Base-by-base conservation (phyloP, 2,888 invertebrate genomes). In the Phytoseiulus persimilis region DNA sequence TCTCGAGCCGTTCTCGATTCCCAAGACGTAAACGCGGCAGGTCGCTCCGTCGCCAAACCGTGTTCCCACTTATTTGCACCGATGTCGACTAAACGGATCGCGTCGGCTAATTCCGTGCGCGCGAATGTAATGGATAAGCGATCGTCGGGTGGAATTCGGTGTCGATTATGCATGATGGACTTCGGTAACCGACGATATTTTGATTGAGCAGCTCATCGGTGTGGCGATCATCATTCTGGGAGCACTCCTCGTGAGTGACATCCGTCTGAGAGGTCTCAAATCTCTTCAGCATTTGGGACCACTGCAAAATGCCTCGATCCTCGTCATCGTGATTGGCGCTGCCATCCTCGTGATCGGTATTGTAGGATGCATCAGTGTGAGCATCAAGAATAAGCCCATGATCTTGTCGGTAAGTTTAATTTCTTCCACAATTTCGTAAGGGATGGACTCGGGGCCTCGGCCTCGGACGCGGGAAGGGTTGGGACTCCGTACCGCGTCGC, bases 241-340 rank as follows among this genome's bases (percentile, higher is more conserved):
- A 11, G 32, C 87, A 33, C 33, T 87, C 28, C 32, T 87, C 9
- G 39, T 87, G 39, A 87, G 32, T 5, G 87, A 87, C 31, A 39
- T 45, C 9, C 87, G 87, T 33, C 32, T 87, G 87, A 87, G 32
- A n/a, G 87, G 87, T 2, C 87, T 87, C 6, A 33, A 87, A 33
- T 39, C 87, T 3, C 87, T 87, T 28, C 87, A 45, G 9, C 87
- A 87, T 45, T n/a, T 87, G 28, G 87, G 87, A 87, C 87, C 87
- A 5, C 39, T 87, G 39, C 87, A 87, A 14, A 87, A 45, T 45
- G 87, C 87, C 5, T 32, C 87, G 31, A 87, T 87, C 18, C 33
- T 87, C 6, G 87, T 87, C 11, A 45, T 87, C 32, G 39, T 87
- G 11, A 87, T 87, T 23, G 87, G 87, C 18, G 87, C 33, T 3